These are phyloP conservation scores for Trididemnum nubilum DNA, from an alignment of 23 tunicate species.

Conservation along the genomic window DNA sequence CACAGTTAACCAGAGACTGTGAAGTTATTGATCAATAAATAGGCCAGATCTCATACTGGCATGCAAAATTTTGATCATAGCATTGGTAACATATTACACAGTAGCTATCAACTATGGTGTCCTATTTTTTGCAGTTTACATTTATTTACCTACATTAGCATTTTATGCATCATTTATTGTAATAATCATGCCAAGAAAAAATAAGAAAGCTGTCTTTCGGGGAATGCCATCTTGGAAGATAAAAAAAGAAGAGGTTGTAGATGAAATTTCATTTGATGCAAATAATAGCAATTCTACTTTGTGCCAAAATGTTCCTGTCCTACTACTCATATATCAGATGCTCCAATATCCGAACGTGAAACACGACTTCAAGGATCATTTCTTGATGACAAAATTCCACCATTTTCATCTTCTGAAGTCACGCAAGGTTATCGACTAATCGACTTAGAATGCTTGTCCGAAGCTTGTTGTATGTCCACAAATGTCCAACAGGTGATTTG, in stretches of 20 bases:
- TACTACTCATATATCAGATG: no score
- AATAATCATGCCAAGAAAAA: constrained; percentile 7
- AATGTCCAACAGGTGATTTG: not conserved
- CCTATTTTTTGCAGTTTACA: no score
- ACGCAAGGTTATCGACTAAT: not conserved
- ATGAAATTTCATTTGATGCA: not conserved
- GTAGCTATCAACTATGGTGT: no score
- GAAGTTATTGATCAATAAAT: no score
- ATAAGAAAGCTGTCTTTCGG: not conserved
- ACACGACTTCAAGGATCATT: not conserved
- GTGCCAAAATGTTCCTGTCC: no score
- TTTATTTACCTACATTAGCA: no score
- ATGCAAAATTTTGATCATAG: no score
- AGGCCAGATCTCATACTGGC: no score
- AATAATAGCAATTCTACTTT: no score
- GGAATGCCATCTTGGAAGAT: not conserved
- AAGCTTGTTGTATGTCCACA: not conserved
- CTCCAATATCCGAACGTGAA: not conserved
- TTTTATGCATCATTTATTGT: no score
- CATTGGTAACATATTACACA: no score
- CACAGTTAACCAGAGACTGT: no score
- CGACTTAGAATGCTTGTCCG: not conserved
- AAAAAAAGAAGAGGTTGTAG: not conserved
- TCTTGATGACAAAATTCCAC: not conserved
- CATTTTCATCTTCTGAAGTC: not conserved